Evolutionary conservation across 2,888 invertebrate species (phyloP).

Genomic region (Eupithecia tripunctaria): DNA sequence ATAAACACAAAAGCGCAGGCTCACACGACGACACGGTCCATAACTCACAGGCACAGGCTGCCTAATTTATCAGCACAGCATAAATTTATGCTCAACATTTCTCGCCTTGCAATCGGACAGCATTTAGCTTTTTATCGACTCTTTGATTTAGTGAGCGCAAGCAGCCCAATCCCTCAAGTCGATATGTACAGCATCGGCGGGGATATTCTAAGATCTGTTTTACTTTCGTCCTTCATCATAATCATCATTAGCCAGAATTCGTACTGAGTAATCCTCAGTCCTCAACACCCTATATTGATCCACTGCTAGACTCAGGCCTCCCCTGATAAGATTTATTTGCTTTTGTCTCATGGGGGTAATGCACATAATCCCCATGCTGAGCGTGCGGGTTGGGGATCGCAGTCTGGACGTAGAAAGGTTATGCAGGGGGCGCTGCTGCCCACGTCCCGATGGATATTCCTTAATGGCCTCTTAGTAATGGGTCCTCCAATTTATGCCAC

Average conservation of each 20-base stretch:
- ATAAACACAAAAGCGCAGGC: constrained; percentile 28
- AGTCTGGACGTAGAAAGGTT: no score
- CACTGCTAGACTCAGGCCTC: no score
- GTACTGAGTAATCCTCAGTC: no score
- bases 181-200: constrained; percentile 65
- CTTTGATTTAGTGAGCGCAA: constrained; percentile 53
- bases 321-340: no score
- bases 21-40: constrained; percentile 46
- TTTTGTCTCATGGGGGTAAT: no score
- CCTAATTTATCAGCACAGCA: constrained; percentile 80
- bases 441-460: no score
- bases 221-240: neutral
- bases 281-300: neutral
- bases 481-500: neutral
- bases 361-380: no score
- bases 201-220: constrained; percentile 58
- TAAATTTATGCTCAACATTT: constrained; percentile 79
- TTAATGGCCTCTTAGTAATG: no score
- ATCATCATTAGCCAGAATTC: neutral
- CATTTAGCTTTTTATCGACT: constrained; percentile 75
- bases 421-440: no score
- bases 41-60: constrained; percentile 68
- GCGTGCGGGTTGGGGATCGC: no score
- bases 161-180: constrained; percentile 80
- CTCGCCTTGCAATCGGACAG: constrained; percentile 77